Evolutionary conservation across 2,797 vertebrate genomes (phyloP).

Genomic region (Malacoctenus gilli): DNA sequence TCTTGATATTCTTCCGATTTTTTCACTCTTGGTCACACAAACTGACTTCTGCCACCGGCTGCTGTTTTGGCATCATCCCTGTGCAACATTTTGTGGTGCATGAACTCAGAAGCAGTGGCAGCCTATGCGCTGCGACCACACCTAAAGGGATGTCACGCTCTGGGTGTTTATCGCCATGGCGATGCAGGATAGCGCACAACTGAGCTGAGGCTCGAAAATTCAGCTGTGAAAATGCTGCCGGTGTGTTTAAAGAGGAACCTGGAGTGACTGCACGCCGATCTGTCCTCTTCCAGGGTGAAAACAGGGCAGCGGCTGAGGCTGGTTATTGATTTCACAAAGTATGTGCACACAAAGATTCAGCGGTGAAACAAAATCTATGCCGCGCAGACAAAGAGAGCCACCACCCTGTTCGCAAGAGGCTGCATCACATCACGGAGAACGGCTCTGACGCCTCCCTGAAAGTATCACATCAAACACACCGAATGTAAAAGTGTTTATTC

Average conservation of each 20-base stretch:
- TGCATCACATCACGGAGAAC: conserved; percentile 8
- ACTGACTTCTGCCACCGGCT: conserved; percentile 4
- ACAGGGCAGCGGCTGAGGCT: conserved; percentile 4
- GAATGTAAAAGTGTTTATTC: neutral
- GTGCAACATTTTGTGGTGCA: no score
- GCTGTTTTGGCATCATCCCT: neutral
- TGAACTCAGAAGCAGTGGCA: conserved; percentile 2
- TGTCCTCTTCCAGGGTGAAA: conserved; percentile 2
- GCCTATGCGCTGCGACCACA: conserved; percentile 43
- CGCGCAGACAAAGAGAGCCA: conserved; percentile 60
- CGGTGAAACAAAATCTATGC: conserved; percentile 35
- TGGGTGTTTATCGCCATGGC: conserved; percentile 33
- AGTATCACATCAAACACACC: neutral
- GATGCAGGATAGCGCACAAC: conserved; percentile 22
- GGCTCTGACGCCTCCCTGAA: neutral
- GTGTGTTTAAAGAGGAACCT: neutral
- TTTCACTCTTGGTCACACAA: no score
- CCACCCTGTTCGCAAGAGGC: conserved; percentile 40
- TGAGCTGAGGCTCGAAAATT: conserved; percentile 10
- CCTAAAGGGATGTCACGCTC: conserved; percentile 25
- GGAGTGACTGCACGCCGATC: neutral
- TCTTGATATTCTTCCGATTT: no score
- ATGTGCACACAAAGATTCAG: no score
- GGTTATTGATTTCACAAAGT: no score
- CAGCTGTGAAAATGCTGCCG: no score